These are phyloP conservation scores for Cantharis rufa DNA, from an alignment of 2,888 invertebrate genomes.

Conservation along the genomic window DNA sequence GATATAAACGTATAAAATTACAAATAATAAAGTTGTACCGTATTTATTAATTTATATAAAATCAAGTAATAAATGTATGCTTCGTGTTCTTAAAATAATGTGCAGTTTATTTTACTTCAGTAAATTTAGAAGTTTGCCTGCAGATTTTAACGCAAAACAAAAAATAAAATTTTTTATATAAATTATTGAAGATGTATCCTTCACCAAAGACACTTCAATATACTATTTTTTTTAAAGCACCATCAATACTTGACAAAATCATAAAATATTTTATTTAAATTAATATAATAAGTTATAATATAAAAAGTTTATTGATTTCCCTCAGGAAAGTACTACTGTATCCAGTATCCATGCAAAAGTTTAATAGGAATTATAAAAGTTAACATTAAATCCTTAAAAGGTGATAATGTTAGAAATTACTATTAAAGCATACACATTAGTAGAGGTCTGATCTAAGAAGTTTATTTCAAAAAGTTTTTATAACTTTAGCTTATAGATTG, in stretches of 20 bases:
- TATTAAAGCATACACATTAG: neutral
- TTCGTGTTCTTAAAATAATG: neutral
- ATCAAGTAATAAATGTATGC: neutral
- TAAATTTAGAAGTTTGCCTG: neutral
- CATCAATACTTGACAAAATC: too few species aligned
- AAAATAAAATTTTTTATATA: too few species aligned
- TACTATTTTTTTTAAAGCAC: too few species aligned
- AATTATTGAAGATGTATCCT: too few species aligned
- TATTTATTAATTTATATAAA: neutral
- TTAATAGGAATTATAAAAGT: neutral
- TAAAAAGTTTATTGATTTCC: neutral
- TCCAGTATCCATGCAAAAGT: neutral
- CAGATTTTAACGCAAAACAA: neutral
- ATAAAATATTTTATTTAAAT: too few species aligned
- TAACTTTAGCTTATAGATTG: neutral
- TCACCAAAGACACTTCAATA: too few species aligned
- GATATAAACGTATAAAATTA: neutral
- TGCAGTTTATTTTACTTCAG: neutral
- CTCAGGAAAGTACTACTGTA: neutral
- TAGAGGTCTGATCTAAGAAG: neutral
- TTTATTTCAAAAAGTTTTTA: neutral
- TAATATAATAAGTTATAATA: neutral
- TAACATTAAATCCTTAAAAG: neutral
- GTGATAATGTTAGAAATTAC: neutral
- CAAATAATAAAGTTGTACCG: neutral